Evolutionary conservation across 1,140 invertebrate species (phyloP).

Genomic region (Drosophila parabipectinata): DNA sequence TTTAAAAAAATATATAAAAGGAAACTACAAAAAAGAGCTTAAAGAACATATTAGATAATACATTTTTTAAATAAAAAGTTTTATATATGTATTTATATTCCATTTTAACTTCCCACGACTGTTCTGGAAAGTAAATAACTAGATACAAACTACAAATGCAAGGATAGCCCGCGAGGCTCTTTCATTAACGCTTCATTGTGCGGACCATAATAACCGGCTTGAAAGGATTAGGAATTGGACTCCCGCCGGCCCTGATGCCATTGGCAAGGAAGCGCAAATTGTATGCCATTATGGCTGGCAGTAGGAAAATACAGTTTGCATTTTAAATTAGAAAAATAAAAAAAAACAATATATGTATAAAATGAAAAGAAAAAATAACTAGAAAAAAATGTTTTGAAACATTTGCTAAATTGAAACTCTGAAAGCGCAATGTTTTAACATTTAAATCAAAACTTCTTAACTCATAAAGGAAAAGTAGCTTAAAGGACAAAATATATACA

Average conservation of each 20-base stretch:
- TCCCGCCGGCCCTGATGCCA: slow-evolving; percentile 33
- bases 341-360: not conserved
- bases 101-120: not conserved
- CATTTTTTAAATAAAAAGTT: not conserved
- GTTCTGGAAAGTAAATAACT: not conserved
- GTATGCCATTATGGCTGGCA: slow-evolving; percentile 7
- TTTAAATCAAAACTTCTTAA: too few species aligned
- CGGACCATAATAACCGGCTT: slow-evolving; percentile 34
- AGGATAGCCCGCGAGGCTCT: slow-evolving; percentile 29
- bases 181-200: slow-evolving; percentile 65
- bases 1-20: not conserved
- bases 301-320: slow-evolving; percentile 7
- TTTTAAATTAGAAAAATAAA: slow-evolving; percentile 15
- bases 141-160: slow-evolving; percentile 8
- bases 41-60: not conserved
- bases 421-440: not conserved
- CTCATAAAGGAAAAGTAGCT: too few species aligned
- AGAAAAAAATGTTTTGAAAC: not conserved
- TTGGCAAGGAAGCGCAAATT: slow-evolving; percentile 28
- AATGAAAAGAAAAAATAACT: not conserved
- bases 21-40: not conserved
- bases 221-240: slow-evolving; percentile 41
- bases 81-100: too few species aligned
- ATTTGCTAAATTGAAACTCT: not conserved
- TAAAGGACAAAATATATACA: too few species aligned